phyloP scores from a whole-genome alignment of 1,140 invertebrate species.

The Ptiloglossa arizonensis region DNA sequence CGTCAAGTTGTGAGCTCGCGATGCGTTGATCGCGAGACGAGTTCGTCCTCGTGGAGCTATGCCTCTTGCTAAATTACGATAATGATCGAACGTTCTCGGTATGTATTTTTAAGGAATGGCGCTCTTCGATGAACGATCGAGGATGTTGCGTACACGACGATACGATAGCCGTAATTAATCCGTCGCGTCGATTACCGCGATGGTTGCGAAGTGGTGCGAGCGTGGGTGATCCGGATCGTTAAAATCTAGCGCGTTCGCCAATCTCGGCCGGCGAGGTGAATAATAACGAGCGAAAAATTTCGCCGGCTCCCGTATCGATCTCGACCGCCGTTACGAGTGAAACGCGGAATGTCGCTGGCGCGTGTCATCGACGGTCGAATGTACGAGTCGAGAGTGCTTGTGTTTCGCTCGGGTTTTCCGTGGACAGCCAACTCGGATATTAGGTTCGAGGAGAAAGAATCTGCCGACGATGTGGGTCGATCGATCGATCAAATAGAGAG shows the following conservation, averaged over 20 bases:
- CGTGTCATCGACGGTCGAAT: constrained; percentile 9
- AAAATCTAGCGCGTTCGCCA: constrained; percentile 57
- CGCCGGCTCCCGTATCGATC: constrained; percentile 53
- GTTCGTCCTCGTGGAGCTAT: no score
- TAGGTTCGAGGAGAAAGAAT: background rate
- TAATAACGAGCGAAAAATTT: constrained; percentile 60
- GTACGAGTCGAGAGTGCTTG: background rate
- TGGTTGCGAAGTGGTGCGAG: constrained; percentile 1
- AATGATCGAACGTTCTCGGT: no score
- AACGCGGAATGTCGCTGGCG: constrained; percentile 8
- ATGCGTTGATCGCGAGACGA: no score
- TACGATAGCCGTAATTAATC: constrained; percentile 44
- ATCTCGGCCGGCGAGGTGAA: constrained; percentile 45
- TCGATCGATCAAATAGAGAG: background rate
- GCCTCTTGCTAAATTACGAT: no score
- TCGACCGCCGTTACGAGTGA: constrained; percentile 4
- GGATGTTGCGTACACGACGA: background rate
- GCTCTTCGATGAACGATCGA: no score
- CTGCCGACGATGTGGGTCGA: background rate
- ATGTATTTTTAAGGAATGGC: no score
- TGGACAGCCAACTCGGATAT: constrained; percentile 4
- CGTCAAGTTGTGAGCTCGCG: no score
- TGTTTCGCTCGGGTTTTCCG: constrained; percentile 1
- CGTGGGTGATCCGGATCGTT: constrained; percentile 51
- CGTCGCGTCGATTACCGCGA: constrained; percentile 31